Evolutionary conservation across 2,113 vertebrate species (phyloP).

Genomic region (Galbula dea): DNA sequence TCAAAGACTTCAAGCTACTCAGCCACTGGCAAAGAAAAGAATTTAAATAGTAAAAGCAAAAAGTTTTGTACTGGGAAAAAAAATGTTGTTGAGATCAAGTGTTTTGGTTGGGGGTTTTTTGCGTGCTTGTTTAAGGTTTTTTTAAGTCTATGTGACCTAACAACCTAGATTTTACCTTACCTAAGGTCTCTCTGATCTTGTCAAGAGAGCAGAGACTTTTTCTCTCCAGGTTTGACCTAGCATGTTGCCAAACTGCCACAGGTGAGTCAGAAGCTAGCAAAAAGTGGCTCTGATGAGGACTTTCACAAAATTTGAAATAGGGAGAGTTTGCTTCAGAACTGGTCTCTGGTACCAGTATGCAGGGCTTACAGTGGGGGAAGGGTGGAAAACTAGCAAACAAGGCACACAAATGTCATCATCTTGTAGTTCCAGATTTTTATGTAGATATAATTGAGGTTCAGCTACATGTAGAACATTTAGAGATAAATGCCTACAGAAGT

Average conservation of each 20-base stretch:
- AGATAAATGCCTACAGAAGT: not conserved
- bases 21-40: slow-evolving; percentile 51
- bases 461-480: not conserved
- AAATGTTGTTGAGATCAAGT: not conserved
- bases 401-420: not conserved
- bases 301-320: not conserved
- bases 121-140: not conserved
- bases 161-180: not conserved
- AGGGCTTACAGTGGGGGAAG: not conserved
- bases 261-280: not conserved
- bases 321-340: not conserved
- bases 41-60: slow-evolving; percentile 26
- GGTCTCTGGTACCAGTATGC: not conserved
- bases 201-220: not conserved
- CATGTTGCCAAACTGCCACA: not conserved
- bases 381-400: not conserved
- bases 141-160: not conserved
- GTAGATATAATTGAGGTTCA: not conserved
- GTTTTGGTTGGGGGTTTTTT: not conserved
- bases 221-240: not conserved
- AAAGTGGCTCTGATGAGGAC: not conserved
- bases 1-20: slow-evolving; percentile 71
- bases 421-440: not conserved
- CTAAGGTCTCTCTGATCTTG: not conserved
- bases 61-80: slow-evolving; percentile 16